These are phyloP conservation scores for Thecocarcelia acutangulata DNA, from an alignment of 2,888 invertebrate species.

Conservation along the genomic window DNA sequence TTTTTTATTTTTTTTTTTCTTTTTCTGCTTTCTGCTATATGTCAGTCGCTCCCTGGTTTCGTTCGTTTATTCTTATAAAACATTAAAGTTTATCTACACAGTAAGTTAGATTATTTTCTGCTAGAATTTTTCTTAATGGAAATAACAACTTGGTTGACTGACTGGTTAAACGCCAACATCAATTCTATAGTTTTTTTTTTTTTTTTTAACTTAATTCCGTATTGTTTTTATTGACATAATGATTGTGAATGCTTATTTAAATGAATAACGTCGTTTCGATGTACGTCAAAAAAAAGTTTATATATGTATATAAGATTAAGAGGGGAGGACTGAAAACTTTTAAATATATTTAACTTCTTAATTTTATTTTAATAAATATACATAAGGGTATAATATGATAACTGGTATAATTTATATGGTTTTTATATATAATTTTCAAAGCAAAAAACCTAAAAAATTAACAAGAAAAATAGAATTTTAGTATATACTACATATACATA, in stretches of 20 bases:
- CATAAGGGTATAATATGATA: too few relatives aligned
- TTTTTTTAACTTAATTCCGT: conserved; percentile 22
- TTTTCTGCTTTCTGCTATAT: conserved; percentile 24
- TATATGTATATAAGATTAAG: too few relatives aligned
- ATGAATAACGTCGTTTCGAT: conserved; percentile 25
- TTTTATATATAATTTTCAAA: too few relatives aligned
- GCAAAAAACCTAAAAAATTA: too few relatives aligned
- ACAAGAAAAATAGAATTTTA: too few relatives aligned
- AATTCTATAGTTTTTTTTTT: conserved; percentile 15
- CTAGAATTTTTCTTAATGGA: conserved; percentile 37
- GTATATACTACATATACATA: too few relatives aligned
- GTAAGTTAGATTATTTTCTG: conserved; percentile 55
- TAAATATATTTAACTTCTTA: too few relatives aligned
- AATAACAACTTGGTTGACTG: conserved; percentile 52
- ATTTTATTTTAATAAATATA: too few relatives aligned
- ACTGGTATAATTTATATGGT: too few relatives aligned
- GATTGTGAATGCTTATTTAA: conserved; percentile 7
- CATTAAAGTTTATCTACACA: conserved; percentile 1
- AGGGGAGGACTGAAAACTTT: too few relatives aligned
- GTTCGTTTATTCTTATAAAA: conserved; percentile 31
- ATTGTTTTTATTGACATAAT: conserved; percentile 43
- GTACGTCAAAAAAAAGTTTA: not conserved
- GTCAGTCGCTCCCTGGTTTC: conserved; percentile 23
- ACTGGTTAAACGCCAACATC: conserved; percentile 61
- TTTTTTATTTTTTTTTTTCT: not conserved